Base-by-base conservation (phyloP, 2,797 vertebrate species). In the Mycteria americana region DNA sequence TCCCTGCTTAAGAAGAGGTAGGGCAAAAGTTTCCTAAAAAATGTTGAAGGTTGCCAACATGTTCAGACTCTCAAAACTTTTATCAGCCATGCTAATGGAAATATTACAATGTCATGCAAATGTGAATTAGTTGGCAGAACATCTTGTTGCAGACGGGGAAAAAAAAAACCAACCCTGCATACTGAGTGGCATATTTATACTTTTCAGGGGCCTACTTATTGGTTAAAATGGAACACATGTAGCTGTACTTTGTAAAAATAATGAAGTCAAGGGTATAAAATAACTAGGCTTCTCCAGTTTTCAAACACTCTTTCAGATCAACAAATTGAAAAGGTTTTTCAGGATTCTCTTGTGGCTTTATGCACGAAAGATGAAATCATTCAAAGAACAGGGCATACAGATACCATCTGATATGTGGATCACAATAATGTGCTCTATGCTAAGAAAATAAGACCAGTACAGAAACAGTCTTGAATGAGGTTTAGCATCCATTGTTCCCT, bases 51-150 rank as follows among this genome's bases (percentile, higher is more conserved):
- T 81, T 95, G 85, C 41, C 94, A 93, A 2, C 22, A 19, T 59
- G 24, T 91, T 81, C 76, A 75, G 65, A 57, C 50, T 87, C 86
- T 41, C 50, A 83, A 74, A 95, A 89, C 60, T 74, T 91, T 75
- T 77, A 91, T 85, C 85, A 85, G 53, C 68, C 50, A 51, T 22
- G 31, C 54, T 85, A 90, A 92, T 92, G 82, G 87, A 90, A 96
- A 91, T 94, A 93, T 94, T 93, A 89, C 91, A 86, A 33, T 94
- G 79, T 77, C 85, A 93, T 93, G 92, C 79, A 96, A 94, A 89
- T 96, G 92, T 64, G 85, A 89, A 75, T 92, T 78, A 68, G 79
- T 54, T 96, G 91, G 96, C 91, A 96, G 95, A 96, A 96, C 94
- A 94, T 95, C 76, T 86, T 92, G 94, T 88, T 90, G 82, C 88